Percentiles rank a stretch among this genome's conserved stretches.
phyloP scores from a whole-genome alignment of 2,888 invertebrate genomes.

The Dastarcus helophoroides region DNA sequence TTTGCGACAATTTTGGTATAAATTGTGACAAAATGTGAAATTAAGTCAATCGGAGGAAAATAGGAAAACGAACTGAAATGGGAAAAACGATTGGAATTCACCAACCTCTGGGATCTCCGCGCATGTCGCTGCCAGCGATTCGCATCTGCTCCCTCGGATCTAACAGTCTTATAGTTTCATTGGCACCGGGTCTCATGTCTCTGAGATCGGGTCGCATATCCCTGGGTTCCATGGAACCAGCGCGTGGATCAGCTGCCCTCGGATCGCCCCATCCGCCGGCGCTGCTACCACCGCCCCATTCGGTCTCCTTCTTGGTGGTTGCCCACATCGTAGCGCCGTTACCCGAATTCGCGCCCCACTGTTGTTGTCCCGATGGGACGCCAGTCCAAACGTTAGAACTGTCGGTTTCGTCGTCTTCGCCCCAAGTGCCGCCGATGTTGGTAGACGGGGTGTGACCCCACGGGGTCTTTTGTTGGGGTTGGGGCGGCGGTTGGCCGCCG shows the following conservation, averaged over 20 bases:
- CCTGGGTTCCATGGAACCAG: slow-evolving; percentile 39
- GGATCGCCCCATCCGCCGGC: slow-evolving; percentile 41
- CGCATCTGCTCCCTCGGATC: slow-evolving; percentile 44
- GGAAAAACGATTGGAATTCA: neutral
- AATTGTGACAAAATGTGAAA: no score
- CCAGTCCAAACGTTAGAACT: slow-evolving; percentile 84
- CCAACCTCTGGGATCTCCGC: slow-evolving; percentile 57
- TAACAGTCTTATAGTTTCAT: slow-evolving; percentile 43
- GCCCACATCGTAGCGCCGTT: slow-evolving; percentile 34
- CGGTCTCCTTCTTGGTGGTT: slow-evolving; percentile 40
- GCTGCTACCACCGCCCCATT: slow-evolving; percentile 40
- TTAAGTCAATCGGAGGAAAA: no score
- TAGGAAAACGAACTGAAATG: no score
- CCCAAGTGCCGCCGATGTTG: slow-evolving; percentile 90
- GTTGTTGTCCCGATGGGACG: slow-evolving; percentile 55
- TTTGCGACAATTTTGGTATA: no score
- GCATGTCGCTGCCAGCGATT: slow-evolving; percentile 50
- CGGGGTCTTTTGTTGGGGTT: slow-evolving; percentile 74
- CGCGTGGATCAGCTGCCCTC: slow-evolving; percentile 34
- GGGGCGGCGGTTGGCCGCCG: slow-evolving; percentile 77
- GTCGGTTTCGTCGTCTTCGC: slow-evolving; percentile 77
- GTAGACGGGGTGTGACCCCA: slow-evolving; percentile 90
- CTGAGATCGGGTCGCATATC: slow-evolving; percentile 51
- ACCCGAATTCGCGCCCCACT: slow-evolving; percentile 45
- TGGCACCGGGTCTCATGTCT: slow-evolving; percentile 41